These are phyloP conservation scores for Mamestra configurata DNA, from an alignment of 1,140 invertebrate species.

Conservation along the genomic window DNA sequence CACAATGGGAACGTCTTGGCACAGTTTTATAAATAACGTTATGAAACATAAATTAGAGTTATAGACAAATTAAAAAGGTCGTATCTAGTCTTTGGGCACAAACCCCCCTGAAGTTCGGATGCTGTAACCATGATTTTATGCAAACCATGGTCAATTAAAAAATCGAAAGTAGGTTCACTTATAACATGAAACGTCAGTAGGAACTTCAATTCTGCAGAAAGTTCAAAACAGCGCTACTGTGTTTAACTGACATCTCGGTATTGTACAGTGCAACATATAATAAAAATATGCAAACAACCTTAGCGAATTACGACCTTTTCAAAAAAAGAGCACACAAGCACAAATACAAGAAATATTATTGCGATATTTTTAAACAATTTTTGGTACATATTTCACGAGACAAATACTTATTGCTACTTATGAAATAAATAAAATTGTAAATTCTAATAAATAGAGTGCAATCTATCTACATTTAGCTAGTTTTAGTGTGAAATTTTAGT, in stretches of 20 bases:
- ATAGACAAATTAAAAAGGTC: conserved; percentile 23
- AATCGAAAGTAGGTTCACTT: too few species aligned
- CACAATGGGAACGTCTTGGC: conserved; percentile 53
- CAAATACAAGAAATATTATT: conserved; percentile 34
- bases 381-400: conserved; percentile 35
- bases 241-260: too few species aligned
- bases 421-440: conserved; percentile 52
- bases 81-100: not conserved
- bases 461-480: conserved; percentile 57
- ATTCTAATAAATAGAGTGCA: conserved; percentile 56
- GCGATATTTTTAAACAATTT: conserved; percentile 23
- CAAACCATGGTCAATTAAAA: too few species aligned
- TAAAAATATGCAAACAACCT: not conserved
- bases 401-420: conserved; percentile 46
- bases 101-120: not conserved
- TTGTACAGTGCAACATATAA: too few species aligned
- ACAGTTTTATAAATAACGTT: conserved; percentile 27
- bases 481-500: conserved; percentile 53
- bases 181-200: too few species aligned
- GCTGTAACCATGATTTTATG: too few species aligned
- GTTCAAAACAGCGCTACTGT: too few species aligned
- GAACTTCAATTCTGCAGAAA: too few species aligned
- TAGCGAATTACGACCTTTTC: conserved; percentile 25
- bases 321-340: conserved; percentile 5
- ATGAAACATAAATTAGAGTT: not conserved